Conservation (phyloP, 2,113 vertebrate genomes). For the Larimichthys polyactis region DNA sequence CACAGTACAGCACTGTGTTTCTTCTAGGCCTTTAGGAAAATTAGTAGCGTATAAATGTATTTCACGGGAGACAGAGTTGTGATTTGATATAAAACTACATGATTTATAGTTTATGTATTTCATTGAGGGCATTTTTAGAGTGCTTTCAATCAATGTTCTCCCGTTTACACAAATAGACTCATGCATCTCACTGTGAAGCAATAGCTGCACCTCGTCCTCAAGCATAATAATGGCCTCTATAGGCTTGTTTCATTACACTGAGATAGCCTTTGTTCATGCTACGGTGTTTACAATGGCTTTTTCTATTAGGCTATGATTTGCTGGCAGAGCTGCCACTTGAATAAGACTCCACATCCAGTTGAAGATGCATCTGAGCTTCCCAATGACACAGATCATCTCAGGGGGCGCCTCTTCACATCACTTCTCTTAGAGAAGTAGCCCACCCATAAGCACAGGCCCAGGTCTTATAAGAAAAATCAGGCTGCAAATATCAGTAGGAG, state of each 20-base stretch:
- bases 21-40: neutral
- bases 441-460: conserved; percentile 36
- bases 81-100: conserved; percentile 10
- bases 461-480: conserved; percentile 58
- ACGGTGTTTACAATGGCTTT: conserved; percentile 14
- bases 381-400: conserved; percentile 44
- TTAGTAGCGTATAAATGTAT: neutral
- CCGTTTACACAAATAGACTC: neutral
- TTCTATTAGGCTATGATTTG: conserved; percentile 32
- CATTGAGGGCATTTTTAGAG: neutral
- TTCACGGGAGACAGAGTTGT: neutral
- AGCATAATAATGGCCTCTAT: conserved; percentile 16
- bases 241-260: conserved; percentile 26
- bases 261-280: conserved; percentile 23
- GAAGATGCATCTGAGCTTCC: conserved; percentile 32
- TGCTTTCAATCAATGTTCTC: neutral
- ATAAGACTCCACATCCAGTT: conserved; percentile 11
- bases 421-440: conserved; percentile 32
- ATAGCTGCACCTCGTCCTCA: conserved; percentile 1
- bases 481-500: conserved; percentile 60
- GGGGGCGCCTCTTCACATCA: conserved; percentile 41
- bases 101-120: neutral
- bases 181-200: conserved; percentile 2
- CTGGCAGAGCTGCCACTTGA: conserved; percentile 16
- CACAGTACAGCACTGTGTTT: neutral